Conservation (phyloP, 2,888 invertebrate species). For the Silvanus unidentatus region DNA sequence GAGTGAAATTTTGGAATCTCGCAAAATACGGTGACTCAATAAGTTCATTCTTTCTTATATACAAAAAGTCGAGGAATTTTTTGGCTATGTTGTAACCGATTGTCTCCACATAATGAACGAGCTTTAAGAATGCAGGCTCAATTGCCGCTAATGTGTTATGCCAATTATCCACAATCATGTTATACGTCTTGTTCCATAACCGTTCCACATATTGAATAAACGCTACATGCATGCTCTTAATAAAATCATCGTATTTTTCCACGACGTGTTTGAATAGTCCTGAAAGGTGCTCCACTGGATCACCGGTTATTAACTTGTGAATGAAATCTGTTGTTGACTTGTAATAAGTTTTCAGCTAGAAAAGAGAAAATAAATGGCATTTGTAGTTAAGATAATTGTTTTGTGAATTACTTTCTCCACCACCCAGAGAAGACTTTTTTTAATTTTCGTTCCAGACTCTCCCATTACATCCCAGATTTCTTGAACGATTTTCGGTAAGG, state of each 20-base stretch:
- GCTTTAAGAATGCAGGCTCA: conserved; percentile 71
- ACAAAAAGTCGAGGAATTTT: conserved; percentile 72
- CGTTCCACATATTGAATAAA: conserved; percentile 66
- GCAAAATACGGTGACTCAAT: conserved; percentile 77
- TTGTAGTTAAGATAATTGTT: too few relatives aligned
- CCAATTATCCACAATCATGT: conserved; percentile 64
- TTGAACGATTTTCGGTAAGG: conserved; percentile 70
- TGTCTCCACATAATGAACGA: conserved; percentile 70
- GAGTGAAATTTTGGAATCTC: conserved; percentile 71
- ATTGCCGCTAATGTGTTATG: conserved; percentile 64
- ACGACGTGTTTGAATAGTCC: conserved; percentile 63
- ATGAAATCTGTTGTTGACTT: conserved; percentile 64
- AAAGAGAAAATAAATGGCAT: conserved; percentile 16
- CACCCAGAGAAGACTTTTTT: conserved; percentile 68
- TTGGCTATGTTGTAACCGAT: conserved; percentile 68
- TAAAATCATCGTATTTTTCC: conserved; percentile 71
- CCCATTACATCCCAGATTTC: conserved; percentile 85
- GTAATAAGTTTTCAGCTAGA: conserved; percentile 61
- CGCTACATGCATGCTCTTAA: conserved; percentile 69
- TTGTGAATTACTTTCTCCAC: conserved; percentile 56
- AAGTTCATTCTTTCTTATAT: conserved; percentile 71
- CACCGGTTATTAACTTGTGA: conserved; percentile 65
- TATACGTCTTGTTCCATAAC: conserved; percentile 65
- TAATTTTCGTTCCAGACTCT: conserved; percentile 72
- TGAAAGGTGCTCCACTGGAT: conserved; percentile 67